These are phyloP conservation scores for Metopolophium dirhodum DNA, from an alignment of 1,140 invertebrate genomes.

Conservation along the genomic window DNA sequence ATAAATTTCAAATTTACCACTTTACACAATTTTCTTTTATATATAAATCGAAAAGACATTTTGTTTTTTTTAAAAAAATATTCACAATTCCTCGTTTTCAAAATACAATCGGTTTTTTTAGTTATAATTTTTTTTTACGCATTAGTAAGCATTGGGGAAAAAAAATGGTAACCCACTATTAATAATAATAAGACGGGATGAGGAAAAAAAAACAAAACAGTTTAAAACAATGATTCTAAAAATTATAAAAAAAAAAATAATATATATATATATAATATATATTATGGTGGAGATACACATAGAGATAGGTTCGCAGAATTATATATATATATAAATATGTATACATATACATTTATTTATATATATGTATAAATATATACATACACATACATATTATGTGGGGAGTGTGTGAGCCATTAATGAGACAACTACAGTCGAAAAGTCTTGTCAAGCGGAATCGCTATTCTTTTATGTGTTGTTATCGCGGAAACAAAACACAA, in stretches of 20 bases:
- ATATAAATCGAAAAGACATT: slow-evolving; percentile 26
- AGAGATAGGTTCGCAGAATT: neutral
- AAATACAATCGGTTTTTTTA: slow-evolving; percentile 39
- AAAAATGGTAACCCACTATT: slow-evolving; percentile 5
- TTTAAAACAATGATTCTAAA: slow-evolving; percentile 27
- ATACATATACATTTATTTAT: neutral
- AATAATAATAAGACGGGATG: neutral
- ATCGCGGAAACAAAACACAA: neutral
- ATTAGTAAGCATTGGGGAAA: slow-evolving; percentile 13
- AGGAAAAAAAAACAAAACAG: neutral
- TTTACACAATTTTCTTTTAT: slow-evolving; percentile 42
- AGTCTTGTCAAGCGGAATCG: neutral
- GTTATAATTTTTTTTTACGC: neutral
- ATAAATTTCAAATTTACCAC: slow-evolving; percentile 54
- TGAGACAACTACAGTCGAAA: neutral
- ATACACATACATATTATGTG: neutral
- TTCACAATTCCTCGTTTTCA: slow-evolving; percentile 28
- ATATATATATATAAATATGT: slow-evolving; percentile 30
- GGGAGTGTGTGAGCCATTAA: neutral
- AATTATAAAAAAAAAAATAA: neutral
- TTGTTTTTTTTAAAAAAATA: slow-evolving; percentile 20
- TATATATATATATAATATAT: slow-evolving; percentile 29
- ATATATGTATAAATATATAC: neutral
- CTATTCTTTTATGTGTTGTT: neutral
- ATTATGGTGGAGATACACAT: neutral